A percentile compares a stretch with the other conserved stretches of the same genome.
These are phyloP conservation scores for Rhopilema esculentum DNA, from an alignment of 30 jellyfish, hydroid and myxozoan species.

Conservation along the genomic window DNA sequence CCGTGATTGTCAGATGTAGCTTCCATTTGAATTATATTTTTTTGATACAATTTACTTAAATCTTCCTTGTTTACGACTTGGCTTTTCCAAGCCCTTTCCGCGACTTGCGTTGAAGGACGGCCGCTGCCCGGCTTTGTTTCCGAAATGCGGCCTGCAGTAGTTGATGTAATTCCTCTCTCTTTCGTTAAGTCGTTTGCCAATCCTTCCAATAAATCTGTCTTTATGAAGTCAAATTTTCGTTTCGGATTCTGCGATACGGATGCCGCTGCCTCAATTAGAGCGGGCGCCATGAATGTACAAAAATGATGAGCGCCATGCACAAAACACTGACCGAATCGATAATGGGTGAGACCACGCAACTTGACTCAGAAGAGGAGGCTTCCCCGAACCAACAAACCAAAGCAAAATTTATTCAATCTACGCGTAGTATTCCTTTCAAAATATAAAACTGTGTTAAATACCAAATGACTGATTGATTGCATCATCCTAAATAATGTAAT, in stretches of 20 bases:
- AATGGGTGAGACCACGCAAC: constrained; percentile 85
- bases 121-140: constrained; percentile 58
- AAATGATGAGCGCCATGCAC: constrained; percentile 95
- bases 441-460: not conserved
- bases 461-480: not conserved
- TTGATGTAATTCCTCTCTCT: constrained; percentile 15
- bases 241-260: constrained; percentile 70
- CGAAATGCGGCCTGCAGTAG: constrained; percentile 46
- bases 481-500: constrained; percentile 1
- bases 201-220: constrained; percentile 33
- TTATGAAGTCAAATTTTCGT: constrained; percentile 34
- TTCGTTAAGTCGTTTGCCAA: constrained; percentile 53
- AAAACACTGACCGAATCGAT: constrained; percentile 64
- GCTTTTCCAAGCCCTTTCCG: constrained; percentile 11
- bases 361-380: constrained; percentile 52
- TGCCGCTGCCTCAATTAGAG: constrained; percentile 90
- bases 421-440: not conserved
- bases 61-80: not conserved
- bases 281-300: constrained; percentile 96
- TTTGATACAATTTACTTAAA: not conserved
- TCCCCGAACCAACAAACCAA: constrained; percentile 2
- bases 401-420: not conserved
- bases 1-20: not conserved
- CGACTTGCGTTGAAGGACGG: constrained; percentile 36
- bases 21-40: not conserved